Evolutionary conservation across 2,113 vertebrate genomes (phyloP).

Genomic region (Oxyura jamaicensis): DNA sequence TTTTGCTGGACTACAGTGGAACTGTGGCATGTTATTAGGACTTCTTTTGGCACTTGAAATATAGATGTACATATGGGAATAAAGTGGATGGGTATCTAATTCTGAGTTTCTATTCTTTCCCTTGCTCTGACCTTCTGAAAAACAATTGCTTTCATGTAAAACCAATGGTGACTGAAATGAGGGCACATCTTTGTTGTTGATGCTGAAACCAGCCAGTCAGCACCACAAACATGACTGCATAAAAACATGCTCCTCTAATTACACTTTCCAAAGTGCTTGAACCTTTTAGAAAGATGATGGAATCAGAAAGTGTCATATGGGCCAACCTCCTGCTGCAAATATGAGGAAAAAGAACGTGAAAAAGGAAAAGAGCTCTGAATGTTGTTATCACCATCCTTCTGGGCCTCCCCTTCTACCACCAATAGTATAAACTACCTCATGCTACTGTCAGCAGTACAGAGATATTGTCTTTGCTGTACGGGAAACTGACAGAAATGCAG

Average conservation of each 20-base stretch:
- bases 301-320: slow-evolving; percentile 57
- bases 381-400: slow-evolving; percentile 45
- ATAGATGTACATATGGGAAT: not conserved
- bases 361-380: not conserved
- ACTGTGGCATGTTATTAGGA: not conserved
- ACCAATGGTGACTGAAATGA: not conserved
- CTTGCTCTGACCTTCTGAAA: not conserved
- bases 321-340: slow-evolving; percentile 47
- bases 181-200: not conserved
- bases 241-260: slow-evolving; percentile 31
- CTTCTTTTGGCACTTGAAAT: not conserved
- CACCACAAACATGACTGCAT: not conserved
- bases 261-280: slow-evolving; percentile 18
- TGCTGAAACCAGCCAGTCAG: slow-evolving; percentile 5
- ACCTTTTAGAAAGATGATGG: slow-evolving; percentile 41
- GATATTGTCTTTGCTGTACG: not conserved
- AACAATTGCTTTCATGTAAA: not conserved
- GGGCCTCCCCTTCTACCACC: slow-evolving; percentile 43
- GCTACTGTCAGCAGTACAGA: not conserved
- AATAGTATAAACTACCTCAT: slow-evolving; percentile 8
- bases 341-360: slow-evolving; percentile 41
- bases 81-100: not conserved
- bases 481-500: not conserved
- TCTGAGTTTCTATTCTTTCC: not conserved
- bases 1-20: not conserved